Percentiles rank a stretch among this genome's conserved stretches.
These are phyloP conservation scores for Cosmopolites sordidus DNA, from an alignment of 2,888 invertebrate genomes.

Conservation along the genomic window DNA sequence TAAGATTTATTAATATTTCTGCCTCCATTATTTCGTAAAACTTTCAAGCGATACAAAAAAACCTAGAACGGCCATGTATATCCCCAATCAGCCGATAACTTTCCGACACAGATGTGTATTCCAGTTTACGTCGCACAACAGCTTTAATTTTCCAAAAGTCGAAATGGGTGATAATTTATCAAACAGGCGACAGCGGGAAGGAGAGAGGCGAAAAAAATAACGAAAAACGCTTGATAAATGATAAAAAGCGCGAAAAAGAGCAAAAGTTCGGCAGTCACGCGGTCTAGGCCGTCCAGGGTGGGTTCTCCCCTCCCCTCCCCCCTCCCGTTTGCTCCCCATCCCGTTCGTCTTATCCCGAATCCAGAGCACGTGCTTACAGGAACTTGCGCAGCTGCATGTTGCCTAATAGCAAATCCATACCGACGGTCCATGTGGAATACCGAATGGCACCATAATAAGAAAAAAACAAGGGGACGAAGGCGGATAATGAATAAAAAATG, in stretches of 20 bases:
- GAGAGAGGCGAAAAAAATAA: background rate
- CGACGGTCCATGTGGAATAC: slow-evolving; percentile 25
- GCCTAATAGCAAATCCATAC: slow-evolving; percentile 45
- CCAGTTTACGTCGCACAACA: no score
- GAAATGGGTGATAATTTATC: no score
- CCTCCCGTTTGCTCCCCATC: slow-evolving; percentile 6
- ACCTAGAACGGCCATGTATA: no score
- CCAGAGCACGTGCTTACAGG: slow-evolving; percentile 37
- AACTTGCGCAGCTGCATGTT: slow-evolving; percentile 33
- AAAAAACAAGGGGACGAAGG: background rate
- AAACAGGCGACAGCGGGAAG: background rate
- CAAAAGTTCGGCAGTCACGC: slow-evolving; percentile 18
- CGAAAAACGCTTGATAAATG: background rate
- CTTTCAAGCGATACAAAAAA: no score
- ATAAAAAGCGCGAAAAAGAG: background rate
- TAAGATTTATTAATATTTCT: no score
- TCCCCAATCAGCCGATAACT: no score
- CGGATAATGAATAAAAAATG: no score
- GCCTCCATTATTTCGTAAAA: no score
- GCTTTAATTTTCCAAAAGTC: no score
- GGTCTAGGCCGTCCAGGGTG: slow-evolving; percentile 11
- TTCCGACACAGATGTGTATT: no score
- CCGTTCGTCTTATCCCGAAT: slow-evolving; percentile 24
- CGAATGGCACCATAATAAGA: slow-evolving; percentile 4
- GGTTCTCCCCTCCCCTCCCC: no score